A percentile compares a stretch with the other conserved stretches of the same genome.
Conservation (phyloP, 2,888 invertebrate genomes). For the Drosophila quinaria region DNA sequence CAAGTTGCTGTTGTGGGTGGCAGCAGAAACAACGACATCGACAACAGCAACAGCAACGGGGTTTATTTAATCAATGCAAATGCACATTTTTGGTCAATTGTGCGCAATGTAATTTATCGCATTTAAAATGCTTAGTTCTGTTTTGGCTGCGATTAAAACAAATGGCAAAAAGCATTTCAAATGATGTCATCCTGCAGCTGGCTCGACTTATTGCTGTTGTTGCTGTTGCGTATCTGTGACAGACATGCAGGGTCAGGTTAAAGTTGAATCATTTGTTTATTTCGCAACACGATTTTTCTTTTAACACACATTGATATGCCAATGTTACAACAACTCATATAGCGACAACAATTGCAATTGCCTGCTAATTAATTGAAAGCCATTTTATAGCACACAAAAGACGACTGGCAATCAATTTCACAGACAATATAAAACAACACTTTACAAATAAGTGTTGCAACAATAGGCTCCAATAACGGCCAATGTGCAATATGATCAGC, state of each 20-base stretch:
- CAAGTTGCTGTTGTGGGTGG: slow-evolving; percentile 59
- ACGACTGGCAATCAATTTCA: slow-evolving; percentile 71
- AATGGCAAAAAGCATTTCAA: slow-evolving; percentile 56
- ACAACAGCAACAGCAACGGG: slow-evolving; percentile 23
- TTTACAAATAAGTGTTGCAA: slow-evolving; percentile 31
- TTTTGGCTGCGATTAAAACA: slow-evolving; percentile 64
- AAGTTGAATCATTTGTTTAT: slow-evolving; percentile 83
- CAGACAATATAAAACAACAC: slow-evolving; percentile 29
- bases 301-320: slow-evolving; percentile 69
- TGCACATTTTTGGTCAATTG: slow-evolving; percentile 81
- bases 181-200: slow-evolving; percentile 74
- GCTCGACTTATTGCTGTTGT: slow-evolving; percentile 33
- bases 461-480: slow-evolving; percentile 67
- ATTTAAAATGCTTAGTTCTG: slow-evolving; percentile 60
- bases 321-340: slow-evolving; percentile 2
- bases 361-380: slow-evolving; percentile 76
- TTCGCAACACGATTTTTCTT: slow-evolving; percentile 76
- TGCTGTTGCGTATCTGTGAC: slow-evolving; percentile 63
- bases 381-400: slow-evolving; percentile 80
- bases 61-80: slow-evolving; percentile 74
- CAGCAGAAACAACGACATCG: slow-evolving; percentile 22
- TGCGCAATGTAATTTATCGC: slow-evolving; percentile 72
- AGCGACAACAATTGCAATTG: slow-evolving; percentile 30
- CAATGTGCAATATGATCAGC: slow-evolving; percentile 54
- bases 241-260: slow-evolving; percentile 84